phyloP scores from a whole-genome alignment of 2,113 vertebrate species.

The Ctenomys sociabilis region DNA sequence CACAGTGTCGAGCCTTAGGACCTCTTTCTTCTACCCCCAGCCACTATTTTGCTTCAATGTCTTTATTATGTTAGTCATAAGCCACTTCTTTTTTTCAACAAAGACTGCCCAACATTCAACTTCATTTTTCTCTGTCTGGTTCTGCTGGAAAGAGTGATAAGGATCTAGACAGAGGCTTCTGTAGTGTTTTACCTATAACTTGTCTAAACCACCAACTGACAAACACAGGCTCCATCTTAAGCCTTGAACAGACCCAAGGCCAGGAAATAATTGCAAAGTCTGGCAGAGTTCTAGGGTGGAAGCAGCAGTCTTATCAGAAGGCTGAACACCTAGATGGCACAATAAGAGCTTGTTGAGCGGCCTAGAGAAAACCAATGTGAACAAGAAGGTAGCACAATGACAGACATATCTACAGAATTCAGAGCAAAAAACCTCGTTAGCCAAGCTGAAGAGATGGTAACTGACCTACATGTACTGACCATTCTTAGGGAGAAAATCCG shows the following conservation, averaged over 20 bases:
- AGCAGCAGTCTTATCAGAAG: neutral
- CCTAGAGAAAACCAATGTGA: neutral
- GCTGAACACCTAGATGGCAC: neutral
- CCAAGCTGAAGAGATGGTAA: neutral
- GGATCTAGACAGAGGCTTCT: conserved; percentile 81
- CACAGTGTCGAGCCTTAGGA: neutral
- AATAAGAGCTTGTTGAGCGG: neutral
- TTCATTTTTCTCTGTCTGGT: conserved; percentile 64
- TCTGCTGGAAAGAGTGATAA: conserved; percentile 74
- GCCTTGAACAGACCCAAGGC: conserved; percentile 14
- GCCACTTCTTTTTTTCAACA: conserved; percentile 57
- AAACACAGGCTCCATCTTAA: conserved; percentile 73
- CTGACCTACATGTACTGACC: neutral
- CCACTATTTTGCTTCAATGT: neutral
- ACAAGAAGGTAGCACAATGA: neutral
- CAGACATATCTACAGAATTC: neutral
- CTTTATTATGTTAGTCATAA: neutral
- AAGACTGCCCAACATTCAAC: conserved; percentile 72
- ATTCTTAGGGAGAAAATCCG: neutral
- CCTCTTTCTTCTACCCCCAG: neutral
- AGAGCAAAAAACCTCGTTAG: neutral
- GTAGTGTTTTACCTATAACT: conserved; percentile 80
- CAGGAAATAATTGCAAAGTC: conserved; percentile 54
- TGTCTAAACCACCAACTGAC: conserved; percentile 84
- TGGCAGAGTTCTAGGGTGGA: neutral